phyloP scores from a whole-genome alignment of 2,797 vertebrate species.

The Cichlasoma orientale region DNA sequence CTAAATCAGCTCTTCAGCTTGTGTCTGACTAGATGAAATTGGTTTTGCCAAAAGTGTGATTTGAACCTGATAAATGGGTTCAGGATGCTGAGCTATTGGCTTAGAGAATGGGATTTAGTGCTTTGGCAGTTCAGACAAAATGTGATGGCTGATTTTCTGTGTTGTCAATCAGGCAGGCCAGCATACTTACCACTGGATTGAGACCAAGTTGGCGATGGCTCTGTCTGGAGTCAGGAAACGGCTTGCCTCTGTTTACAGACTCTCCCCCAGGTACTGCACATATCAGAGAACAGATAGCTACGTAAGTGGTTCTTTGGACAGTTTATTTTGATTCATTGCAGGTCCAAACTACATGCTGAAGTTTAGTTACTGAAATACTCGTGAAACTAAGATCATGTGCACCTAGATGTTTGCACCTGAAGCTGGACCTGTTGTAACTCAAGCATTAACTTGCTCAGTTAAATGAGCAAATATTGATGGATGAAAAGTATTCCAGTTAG shows the following conservation, averaged over 20 bases:
- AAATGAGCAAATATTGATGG: background rate
- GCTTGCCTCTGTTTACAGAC: slow-evolving; percentile 80
- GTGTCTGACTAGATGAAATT: background rate
- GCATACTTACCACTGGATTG: slow-evolving; percentile 82
- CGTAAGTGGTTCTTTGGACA: background rate
- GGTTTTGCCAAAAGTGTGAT: background rate
- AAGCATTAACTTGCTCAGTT: background rate
- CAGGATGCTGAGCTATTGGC: too few relatives aligned
- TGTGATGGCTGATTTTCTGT: slow-evolving; percentile 3
- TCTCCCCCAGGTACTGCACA: slow-evolving; percentile 81
- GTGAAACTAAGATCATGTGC: background rate
- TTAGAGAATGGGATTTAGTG: too few relatives aligned
- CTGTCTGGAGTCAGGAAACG: slow-evolving; percentile 80
- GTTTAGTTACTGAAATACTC: background rate
- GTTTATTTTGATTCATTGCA: background rate
- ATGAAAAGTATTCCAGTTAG: background rate
- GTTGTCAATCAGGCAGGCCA: slow-evolving; percentile 75
- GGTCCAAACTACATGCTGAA: background rate
- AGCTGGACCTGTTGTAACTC: background rate
- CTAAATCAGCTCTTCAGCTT: background rate
- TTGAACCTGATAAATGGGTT: background rate
- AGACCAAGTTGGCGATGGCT: slow-evolving; percentile 74
- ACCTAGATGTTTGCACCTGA: background rate
- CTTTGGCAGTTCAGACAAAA: too few relatives aligned
- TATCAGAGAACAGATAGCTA: slow-evolving; percentile 2